A percentile compares a stretch with the other conserved stretches of the same genome.
These are phyloP conservation scores for Grus americana DNA, from an alignment of 2,113 vertebrate genomes.

Conservation along the genomic window DNA sequence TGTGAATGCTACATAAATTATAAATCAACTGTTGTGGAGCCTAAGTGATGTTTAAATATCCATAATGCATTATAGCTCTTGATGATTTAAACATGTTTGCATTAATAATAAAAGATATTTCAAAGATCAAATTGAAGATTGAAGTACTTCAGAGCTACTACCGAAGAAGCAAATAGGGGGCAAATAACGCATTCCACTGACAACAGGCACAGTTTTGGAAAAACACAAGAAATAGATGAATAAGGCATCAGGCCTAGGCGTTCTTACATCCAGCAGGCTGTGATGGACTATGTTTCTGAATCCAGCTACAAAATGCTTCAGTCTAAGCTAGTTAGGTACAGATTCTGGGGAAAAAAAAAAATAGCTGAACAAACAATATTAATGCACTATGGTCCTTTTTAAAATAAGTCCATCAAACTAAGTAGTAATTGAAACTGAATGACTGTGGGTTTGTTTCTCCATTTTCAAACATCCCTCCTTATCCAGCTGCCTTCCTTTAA, in stretches of 20 bases:
- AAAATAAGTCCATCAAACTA: not conserved
- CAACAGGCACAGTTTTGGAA: not conserved
- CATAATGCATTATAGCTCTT: slow-evolving; percentile 33
- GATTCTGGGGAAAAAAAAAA: not conserved
- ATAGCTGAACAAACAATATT: not conserved
- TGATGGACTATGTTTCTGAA: not conserved
- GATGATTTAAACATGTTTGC: slow-evolving; percentile 34
- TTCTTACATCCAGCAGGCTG: not conserved
- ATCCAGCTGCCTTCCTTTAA: not conserved
- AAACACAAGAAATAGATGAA: not conserved
- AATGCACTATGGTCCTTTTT: not conserved
- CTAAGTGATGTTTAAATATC: slow-evolving; percentile 50
- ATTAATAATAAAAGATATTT: slow-evolving; percentile 42
- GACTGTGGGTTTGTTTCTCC: not conserved
- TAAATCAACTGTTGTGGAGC: slow-evolving; percentile 12
- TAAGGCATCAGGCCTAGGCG: not conserved
- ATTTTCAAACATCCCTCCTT: not conserved
- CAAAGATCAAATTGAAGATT: slow-evolving; percentile 3
- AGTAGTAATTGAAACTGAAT: not conserved
- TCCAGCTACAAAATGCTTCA: not conserved
- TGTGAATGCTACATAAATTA: slow-evolving; percentile 37
- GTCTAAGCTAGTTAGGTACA: not conserved
- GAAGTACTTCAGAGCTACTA: not conserved
- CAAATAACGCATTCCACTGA: not conserved
- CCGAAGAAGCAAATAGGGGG: not conserved